phyloP scores from a whole-genome alignment of 2,797 vertebrate genomes.

The Hephaestus fuliginosus region DNA sequence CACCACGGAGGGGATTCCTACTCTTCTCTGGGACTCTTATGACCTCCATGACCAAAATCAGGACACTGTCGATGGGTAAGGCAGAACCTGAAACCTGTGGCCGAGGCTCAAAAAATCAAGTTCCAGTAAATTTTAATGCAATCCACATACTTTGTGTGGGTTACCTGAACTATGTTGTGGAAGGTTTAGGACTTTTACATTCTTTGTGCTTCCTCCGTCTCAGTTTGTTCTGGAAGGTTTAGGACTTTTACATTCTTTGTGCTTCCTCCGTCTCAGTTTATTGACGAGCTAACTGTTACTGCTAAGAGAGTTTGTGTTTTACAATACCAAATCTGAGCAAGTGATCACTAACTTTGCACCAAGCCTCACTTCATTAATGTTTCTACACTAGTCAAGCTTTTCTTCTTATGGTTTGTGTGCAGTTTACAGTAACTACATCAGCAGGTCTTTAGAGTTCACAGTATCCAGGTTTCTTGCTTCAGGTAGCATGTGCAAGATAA shows the following conservation, averaged over 20 bases:
- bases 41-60: constrained; percentile 80
- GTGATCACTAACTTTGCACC: no score
- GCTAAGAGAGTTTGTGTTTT: background rate
- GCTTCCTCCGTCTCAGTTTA: background rate
- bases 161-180: background rate
- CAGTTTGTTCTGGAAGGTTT: background rate
- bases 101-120: background rate
- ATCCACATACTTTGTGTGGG: no score
- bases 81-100: background rate
- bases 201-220: background rate
- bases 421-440: no score
- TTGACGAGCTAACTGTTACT: background rate
- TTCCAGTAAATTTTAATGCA: background rate
- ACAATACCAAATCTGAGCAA: no score
- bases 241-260: background rate
- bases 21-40: constrained; percentile 81
- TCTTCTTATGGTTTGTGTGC: no score
- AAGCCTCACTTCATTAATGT: no score
- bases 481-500: no score
- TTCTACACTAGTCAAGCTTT: no score
- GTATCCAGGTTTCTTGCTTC: no score
- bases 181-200: background rate
- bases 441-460: no score
- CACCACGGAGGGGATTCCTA: constrained; percentile 63
- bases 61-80: constrained; percentile 71